Conservation (phyloP, 2,888 invertebrate species). For the Pyrrhosoma nymphula region DNA sequence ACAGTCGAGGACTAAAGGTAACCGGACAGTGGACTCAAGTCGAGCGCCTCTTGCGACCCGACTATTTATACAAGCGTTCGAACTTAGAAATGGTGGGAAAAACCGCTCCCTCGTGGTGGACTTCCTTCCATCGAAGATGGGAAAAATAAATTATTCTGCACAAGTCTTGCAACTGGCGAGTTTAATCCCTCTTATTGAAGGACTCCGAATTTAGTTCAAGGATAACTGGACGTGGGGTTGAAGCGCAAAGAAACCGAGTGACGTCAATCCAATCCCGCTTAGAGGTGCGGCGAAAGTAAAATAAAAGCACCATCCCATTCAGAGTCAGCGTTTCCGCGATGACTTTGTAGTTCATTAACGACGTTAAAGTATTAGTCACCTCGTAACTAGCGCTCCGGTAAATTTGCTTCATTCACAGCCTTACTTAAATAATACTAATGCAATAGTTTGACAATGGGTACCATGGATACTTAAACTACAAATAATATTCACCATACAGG, state of each 20-base stretch:
- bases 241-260: neutral
- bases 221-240: neutral
- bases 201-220: neutral
- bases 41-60: neutral
- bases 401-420: too few species aligned
- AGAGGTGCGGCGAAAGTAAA: neutral
- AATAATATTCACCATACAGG: too few species aligned
- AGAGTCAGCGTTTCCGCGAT: neutral
- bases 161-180: neutral
- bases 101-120: neutral
- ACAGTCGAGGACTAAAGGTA: neutral
- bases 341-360: neutral
- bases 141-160: neutral
- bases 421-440: too few species aligned
- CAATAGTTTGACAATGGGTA: too few species aligned
- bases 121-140: neutral
- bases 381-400: neutral
- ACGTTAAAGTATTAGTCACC: neutral
- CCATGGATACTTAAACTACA: too few species aligned
- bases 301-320: neutral
- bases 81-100: neutral
- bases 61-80: neutral
- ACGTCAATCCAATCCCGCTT: neutral
- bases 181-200: neutral
- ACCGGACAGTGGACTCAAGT: neutral